Base-by-base conservation (phyloP, 2,888 invertebrate species). In the Actias luna region DNA sequence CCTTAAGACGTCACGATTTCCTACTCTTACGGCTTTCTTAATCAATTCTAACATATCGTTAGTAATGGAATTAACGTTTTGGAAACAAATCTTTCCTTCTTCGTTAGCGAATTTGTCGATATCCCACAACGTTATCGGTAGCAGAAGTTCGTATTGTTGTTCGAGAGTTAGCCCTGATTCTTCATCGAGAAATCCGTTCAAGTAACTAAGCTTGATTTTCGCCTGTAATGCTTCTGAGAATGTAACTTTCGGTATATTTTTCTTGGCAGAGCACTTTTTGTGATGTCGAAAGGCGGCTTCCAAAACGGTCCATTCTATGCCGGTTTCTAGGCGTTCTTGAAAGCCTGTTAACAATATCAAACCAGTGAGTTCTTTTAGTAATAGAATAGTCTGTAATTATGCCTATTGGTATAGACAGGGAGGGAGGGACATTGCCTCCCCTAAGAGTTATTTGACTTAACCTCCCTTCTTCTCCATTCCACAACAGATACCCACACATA, bases 81-180 rank as follows among this genome's bases (percentile, higher is more conserved):
- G 67, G 57, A 88, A 92, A 65, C 89, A 89, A 59, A 82, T 79
- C 71, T 85, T 84, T n/a, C 71, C 78, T 77, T 89, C 89, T 18
- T 86, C 80, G 18, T 75, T 88, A 1, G 81, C 74, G 67, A 87
- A 85, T 63, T 78, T 87, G 18, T 88, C 86, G 42, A 77, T 83
- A 69, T 93, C 92, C 89, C 90, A 93, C 22, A 88, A 60, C 2
- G 73, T 78, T 29, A 83, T 77, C 0, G 91, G 85, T 22, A 89
- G 65, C 2, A 85, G 65, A 2, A 87, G 63, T 27, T 91, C 89
- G 85, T 86, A 89, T 33, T 86, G 85, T 36, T 92, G 78, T 8
- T 84, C 70, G 33, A 91, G 70, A 58, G 76, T 80, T 5, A 90
- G 63, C 7, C 69, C 72, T 14, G 85, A 84, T 0, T 82, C 52